Evolutionary conservation across 2,113 vertebrate species (phyloP).

Genomic region (Elanoides forficatus): DNA sequence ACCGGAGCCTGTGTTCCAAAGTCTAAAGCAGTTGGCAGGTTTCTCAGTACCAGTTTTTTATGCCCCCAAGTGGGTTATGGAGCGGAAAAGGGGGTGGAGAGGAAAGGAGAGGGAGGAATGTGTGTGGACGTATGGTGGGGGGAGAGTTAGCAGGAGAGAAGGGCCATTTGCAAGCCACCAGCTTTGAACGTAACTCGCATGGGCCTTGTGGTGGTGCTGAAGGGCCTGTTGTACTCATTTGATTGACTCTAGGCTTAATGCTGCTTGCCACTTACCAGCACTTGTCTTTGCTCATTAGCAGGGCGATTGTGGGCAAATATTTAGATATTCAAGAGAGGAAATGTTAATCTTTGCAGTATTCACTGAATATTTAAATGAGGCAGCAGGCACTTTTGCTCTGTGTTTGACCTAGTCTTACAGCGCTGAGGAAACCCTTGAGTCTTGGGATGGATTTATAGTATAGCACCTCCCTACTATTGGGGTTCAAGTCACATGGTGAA

Average conservation of each 20-base stretch:
- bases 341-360: constrained; percentile 71
- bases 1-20: constrained; percentile 14
- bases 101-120: constrained; percentile 29
- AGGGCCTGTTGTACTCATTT: constrained; percentile 80
- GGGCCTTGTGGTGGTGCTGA: constrained; percentile 82
- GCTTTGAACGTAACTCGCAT: constrained; percentile 78
- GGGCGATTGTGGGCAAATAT: constrained; percentile 68
- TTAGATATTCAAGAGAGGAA: constrained; percentile 69
- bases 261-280: constrained; percentile 90
- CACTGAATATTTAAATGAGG: constrained; percentile 68
- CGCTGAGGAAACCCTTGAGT: not conserved
- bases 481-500: not conserved
- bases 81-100: constrained; percentile 46
- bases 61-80: constrained; percentile 68
- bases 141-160: constrained; percentile 33
- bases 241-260: constrained; percentile 93
- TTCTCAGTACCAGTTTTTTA: constrained; percentile 72
- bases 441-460: not conserved
- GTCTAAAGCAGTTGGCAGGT: constrained; percentile 71
- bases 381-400: constrained; percentile 4
- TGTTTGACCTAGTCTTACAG: constrained; percentile 8
- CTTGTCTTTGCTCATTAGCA: constrained; percentile 94
- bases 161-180: constrained; percentile 83
- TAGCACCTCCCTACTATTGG: not conserved
- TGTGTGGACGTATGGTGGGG: constrained; percentile 23